These are phyloP conservation scores for Astatoreochromis straeleni DNA, from an alignment of 2,113 vertebrate genomes.

Conservation along the genomic window DNA sequence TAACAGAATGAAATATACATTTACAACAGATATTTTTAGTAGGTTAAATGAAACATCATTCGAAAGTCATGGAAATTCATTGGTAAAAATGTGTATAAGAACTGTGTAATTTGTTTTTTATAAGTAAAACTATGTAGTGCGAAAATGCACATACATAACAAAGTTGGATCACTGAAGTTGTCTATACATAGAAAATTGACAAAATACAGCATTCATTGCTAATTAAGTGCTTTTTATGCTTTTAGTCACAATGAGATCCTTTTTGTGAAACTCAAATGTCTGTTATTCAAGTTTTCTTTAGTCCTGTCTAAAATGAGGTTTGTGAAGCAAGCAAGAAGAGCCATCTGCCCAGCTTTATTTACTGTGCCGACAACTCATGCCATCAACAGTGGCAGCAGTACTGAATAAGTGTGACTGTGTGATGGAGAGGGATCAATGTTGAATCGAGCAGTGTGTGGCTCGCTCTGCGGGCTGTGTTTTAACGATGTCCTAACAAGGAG, in stretches of 20 bases:
- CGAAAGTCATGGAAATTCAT: not conserved
- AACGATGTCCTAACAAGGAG: constrained; percentile 19
- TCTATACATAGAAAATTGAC: not conserved
- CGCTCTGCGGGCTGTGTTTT: not conserved
- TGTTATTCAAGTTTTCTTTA: not conserved
- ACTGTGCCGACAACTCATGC: not conserved
- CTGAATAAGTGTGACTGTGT: constrained; percentile 3
- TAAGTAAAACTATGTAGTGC: not conserved
- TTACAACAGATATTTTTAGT: not conserved
- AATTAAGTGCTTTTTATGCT: not conserved
- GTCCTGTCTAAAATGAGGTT: not conserved
- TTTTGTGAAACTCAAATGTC: not conserved
- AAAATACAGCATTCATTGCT: not conserved
- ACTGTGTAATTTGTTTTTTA: not conserved
- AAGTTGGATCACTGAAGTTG: not conserved
- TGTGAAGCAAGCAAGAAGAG: not conserved
- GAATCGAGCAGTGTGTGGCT: not conserved
- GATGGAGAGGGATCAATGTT: constrained; percentile 24
- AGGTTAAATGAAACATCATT: not conserved
- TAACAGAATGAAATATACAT: not conserved
- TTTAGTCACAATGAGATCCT: not conserved
- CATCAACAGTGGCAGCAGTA: not conserved
- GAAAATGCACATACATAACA: not conserved
- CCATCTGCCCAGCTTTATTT: constrained; percentile 8
- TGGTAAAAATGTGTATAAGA: not conserved